Percentiles rank a stretch among this genome's conserved stretches.
phyloP scores from a whole-genome alignment of 2,113 vertebrate species.

The Calyptommatus sinebrachiatus region DNA sequence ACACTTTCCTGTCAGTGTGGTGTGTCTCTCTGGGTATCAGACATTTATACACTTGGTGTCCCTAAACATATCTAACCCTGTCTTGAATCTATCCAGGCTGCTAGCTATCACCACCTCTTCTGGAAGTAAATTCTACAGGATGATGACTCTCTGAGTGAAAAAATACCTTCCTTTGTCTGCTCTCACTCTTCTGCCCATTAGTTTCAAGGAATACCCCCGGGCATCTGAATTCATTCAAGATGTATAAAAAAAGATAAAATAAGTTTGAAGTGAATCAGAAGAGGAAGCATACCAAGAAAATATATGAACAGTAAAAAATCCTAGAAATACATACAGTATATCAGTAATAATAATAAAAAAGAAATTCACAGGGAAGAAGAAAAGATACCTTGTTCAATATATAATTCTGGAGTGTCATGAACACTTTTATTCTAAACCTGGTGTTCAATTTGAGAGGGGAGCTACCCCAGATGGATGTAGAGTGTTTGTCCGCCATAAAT shows the following conservation, averaged over 20 bases:
- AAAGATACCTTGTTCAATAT: conserved; percentile 20
- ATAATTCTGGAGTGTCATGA: not conserved
- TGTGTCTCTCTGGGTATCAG: too few relatives aligned
- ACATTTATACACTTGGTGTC: too few relatives aligned
- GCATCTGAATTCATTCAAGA: conserved; percentile 30
- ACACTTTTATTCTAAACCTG: conserved; percentile 29
- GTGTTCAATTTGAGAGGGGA: conserved; percentile 32
- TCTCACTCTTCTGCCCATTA: too few relatives aligned
- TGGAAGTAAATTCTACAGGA: too few relatives aligned
- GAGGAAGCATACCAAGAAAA: not conserved
- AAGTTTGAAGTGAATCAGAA: not conserved
- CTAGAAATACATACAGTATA: conserved; percentile 3
- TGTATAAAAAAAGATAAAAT: not conserved
- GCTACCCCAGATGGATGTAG: conserved; percentile 7
- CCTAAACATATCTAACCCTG: too few relatives aligned
- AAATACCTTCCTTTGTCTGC: too few relatives aligned
- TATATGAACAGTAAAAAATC: conserved; percentile 9
- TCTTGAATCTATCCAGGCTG: too few relatives aligned
- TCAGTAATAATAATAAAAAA: not conserved
- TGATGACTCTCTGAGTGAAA: too few relatives aligned
- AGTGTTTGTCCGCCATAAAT: conserved; percentile 18
- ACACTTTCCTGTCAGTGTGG: too few relatives aligned
- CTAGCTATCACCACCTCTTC: too few relatives aligned
- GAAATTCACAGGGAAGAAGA: not conserved
- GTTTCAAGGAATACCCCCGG: not conserved